These are phyloP conservation scores for Stramonita haemastoma DNA, from an alignment of 2,888 invertebrate species.

Conservation along the genomic window DNA sequence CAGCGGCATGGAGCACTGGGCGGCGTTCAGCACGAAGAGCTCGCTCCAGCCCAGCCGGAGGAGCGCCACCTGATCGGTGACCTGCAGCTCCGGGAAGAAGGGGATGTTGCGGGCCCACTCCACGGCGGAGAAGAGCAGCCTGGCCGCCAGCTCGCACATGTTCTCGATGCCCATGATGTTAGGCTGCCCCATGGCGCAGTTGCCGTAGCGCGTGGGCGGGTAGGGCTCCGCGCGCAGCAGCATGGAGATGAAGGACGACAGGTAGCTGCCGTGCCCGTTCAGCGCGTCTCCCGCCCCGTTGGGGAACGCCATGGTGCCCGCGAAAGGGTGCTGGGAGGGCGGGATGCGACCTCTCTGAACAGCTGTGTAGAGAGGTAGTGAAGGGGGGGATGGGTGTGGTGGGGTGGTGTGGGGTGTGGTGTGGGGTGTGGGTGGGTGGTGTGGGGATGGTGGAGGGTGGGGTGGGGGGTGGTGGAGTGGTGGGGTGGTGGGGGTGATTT, in stretches of 20 bases:
- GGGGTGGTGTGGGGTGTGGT: too few relatives aligned
- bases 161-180: slow-evolving; percentile 99
- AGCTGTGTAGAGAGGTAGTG: slow-evolving; percentile 82
- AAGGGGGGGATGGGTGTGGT: neutral
- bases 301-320: slow-evolving; percentile 89
- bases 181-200: slow-evolving; percentile 82
- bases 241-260: slow-evolving; percentile 96
- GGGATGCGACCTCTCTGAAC: slow-evolving; percentile 98
- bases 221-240: slow-evolving; percentile 97
- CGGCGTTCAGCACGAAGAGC: slow-evolving; percentile 97
- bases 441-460: neutral
- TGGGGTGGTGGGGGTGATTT: too few relatives aligned
- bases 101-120: slow-evolving; percentile 99
- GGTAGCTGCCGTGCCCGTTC: slow-evolving; percentile 80
- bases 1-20: slow-evolving; percentile 97
- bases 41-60: slow-evolving; percentile 97
- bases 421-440: neutral
- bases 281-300: slow-evolving; percentile 86
- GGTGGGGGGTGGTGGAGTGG: neutral
- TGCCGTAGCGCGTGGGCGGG: slow-evolving; percentile 92
- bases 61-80: slow-evolving; percentile 92
- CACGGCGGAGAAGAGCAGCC: slow-evolving; percentile 95
- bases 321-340: slow-evolving; percentile 87
- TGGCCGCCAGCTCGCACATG: slow-evolving; percentile 97
- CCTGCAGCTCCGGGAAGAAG: slow-evolving; percentile 96